phyloP scores from a whole-genome alignment of 2,888 invertebrate species.

The Eilema griseolum region DNA sequence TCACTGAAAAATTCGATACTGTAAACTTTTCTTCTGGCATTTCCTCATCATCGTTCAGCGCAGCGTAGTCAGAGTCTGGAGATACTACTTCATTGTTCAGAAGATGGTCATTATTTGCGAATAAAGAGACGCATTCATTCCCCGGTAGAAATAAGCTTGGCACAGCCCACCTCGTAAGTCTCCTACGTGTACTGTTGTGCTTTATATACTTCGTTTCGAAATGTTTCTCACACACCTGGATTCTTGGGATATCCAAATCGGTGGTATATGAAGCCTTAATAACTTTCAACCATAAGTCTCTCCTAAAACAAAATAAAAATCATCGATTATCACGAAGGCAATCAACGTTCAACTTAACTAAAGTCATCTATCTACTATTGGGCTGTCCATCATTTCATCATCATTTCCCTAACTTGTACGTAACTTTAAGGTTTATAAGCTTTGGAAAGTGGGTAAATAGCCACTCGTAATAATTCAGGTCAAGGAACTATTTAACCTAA shows the following conservation, averaged over 20 bases:
- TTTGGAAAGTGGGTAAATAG: too few relatives aligned
- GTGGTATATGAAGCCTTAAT: background rate
- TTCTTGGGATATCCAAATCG: background rate
- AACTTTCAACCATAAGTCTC: background rate
- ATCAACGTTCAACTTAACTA: background rate
- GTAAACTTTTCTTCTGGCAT: background rate
- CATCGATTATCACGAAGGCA: background rate
- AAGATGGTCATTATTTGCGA: background rate
- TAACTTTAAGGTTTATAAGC: background rate
- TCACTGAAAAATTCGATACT: background rate
- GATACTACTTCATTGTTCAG: background rate
- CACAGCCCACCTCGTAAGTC: conserved; percentile 41
- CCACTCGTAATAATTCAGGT: too few relatives aligned
- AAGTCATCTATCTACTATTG: background rate
- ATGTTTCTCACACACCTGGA: conserved; percentile 43
- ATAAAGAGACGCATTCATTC: background rate
- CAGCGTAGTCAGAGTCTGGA: background rate
- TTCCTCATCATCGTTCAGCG: background rate
- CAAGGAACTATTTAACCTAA: too few relatives aligned
- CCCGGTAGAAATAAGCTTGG: conserved; percentile 46
- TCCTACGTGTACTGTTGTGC: conserved; percentile 26
- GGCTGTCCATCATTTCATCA: too few relatives aligned
- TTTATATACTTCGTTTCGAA: conserved; percentile 36
- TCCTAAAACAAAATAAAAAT: conserved; percentile 5
- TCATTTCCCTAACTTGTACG: too few relatives aligned